Conservation (phyloP, 2,797 vertebrate genomes). For the Percopsis omiscomaycus region DNA sequence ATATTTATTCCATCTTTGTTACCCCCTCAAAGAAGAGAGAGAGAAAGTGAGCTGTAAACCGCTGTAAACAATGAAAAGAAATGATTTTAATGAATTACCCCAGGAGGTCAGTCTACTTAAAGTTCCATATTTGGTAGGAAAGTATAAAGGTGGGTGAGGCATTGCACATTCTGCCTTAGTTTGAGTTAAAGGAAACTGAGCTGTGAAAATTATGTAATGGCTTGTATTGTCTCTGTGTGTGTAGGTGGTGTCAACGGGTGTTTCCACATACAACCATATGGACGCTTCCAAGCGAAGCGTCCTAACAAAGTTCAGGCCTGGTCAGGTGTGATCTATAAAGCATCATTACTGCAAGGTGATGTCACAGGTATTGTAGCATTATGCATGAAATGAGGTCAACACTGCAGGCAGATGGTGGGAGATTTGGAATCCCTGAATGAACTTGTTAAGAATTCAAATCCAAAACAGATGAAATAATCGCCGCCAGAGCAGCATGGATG, state of each 20-base stretch:
- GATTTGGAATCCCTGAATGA: slow-evolving; percentile 1
- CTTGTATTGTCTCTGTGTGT: background rate
- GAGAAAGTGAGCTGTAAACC: no score
- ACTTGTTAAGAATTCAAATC: slow-evolving; percentile 11
- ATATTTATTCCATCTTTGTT: background rate
- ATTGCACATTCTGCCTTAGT: background rate
- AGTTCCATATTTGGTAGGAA: background rate
- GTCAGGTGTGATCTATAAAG: slow-evolving; percentile 33
- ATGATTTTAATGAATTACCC: background rate
- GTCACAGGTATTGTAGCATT: slow-evolving; percentile 31
- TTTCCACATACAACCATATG: slow-evolving; percentile 16
- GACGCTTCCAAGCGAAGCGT: slow-evolving; percentile 10
- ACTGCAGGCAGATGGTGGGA: slow-evolving; percentile 26
- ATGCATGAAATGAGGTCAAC: slow-evolving; percentile 32
- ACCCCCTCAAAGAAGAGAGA: background rate
- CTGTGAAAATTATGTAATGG: background rate
- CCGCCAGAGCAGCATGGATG: no score
- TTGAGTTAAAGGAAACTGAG: background rate
- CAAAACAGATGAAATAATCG: background rate
- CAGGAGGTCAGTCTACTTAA: background rate
- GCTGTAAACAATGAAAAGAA: background rate
- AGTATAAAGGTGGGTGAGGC: background rate
- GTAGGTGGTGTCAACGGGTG: no score
- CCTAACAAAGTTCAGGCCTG: slow-evolving; percentile 18
- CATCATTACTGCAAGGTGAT: slow-evolving; percentile 35